Base-by-base conservation (phyloP, 2,797 vertebrate genomes). In the Danio choprae region DNA sequence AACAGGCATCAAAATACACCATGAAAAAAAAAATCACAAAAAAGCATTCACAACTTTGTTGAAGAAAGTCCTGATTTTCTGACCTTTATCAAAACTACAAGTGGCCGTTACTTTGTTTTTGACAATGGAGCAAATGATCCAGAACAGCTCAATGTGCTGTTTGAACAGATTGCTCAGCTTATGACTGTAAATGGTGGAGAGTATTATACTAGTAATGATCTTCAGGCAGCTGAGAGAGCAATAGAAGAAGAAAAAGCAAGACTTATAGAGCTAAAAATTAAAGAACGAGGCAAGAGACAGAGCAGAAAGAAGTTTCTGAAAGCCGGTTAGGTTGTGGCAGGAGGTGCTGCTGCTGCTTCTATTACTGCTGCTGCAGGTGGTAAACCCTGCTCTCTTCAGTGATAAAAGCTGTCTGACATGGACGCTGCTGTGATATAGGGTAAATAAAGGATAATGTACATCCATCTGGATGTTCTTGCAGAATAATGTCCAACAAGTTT, bases 191-290 rank as follows among this genome's bases (percentile, higher is more conserved):
- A 71, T 40, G 36, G 16, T 43, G 51, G 20, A 43, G 4, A 56
- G 5, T 43, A 43, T 56, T 72, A 72, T 51, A 72, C 69, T 5
- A 72, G 72, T 43, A 51, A 72, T 13, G 56, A 56, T 51, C 69
- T 72, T 6, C 69, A 43, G 7, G 51, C 1, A 10, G 56, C 56
- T 59, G 69, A 72, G 38, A 56, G 12, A 72, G 51, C 69, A 22
- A 72, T 58, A 43, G 38, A 56, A 7, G 51, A 72, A 58, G 69
- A 72, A 56, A 72, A 72, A 43, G 12, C 5, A 36, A 59, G 40
- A 10, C 18, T 72, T 20, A 41, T 72, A 13, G 7, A 56, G 10
- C 8, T 9, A 12, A 1, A 18, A 43, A 20, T 72, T 7, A 56
- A 12, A 9, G 38, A 56, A 43, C 36, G 38, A 56, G 56, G 69